Conservation (phyloP, 1,140 invertebrate species). For the Drosophila kepulauana region DNA sequence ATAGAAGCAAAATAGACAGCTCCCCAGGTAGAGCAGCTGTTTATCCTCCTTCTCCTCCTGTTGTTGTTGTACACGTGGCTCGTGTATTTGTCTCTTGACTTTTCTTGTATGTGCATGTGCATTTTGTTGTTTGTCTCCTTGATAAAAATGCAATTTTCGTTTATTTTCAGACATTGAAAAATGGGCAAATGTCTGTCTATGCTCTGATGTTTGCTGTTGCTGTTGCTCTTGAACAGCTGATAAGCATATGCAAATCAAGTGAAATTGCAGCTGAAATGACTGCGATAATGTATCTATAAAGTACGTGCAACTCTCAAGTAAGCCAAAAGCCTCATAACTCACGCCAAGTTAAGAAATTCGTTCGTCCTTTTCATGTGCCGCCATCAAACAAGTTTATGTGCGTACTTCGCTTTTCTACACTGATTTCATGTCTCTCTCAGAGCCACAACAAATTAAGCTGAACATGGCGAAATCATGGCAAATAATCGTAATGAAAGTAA, state of each 20-base stretch:
- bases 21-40: neutral
- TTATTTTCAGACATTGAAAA: constrained; percentile 6
- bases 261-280: constrained; percentile 9
- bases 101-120: constrained; percentile 33
- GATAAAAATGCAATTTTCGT: constrained; percentile 26
- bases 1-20: constrained; percentile 9
- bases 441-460: neutral
- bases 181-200: constrained; percentile 15
- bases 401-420: neutral
- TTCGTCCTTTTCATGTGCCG: neutral
- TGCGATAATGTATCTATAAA: constrained; percentile 22
- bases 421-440: constrained; percentile 12
- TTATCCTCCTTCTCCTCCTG: neutral
- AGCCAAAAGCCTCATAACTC: constrained; percentile 44
- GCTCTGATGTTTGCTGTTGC: neutral
- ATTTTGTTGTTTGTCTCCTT: constrained; percentile 39
- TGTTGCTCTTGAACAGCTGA: constrained; percentile 14
- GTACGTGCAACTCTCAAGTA: constrained; percentile 3
- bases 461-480: constrained; percentile 12
- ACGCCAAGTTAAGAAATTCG: neutral
- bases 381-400: neutral
- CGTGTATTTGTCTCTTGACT: constrained; percentile 28
- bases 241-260: constrained; percentile 51
- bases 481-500: constrained; percentile 15
- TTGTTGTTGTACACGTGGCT: neutral